Conservation (phyloP, 2,113 vertebrate species). For the Leucopternis melanops region DNA sequence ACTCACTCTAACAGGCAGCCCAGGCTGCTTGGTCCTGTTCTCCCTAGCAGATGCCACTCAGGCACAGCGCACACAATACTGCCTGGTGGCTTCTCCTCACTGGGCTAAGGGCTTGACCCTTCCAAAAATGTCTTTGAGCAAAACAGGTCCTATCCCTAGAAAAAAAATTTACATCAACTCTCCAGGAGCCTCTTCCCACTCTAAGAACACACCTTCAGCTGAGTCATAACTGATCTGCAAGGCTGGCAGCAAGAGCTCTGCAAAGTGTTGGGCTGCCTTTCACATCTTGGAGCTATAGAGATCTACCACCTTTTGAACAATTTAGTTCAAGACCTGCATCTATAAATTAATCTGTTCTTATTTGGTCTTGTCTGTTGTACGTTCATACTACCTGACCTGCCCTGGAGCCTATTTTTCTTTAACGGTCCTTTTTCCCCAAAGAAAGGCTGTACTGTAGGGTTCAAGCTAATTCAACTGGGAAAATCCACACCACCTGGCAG, state of each 20-base stretch:
- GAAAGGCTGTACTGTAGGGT: neutral
- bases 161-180: neutral
- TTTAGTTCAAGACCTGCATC: neutral
- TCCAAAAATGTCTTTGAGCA: neutral
- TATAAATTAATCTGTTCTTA: neutral
- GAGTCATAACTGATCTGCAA: neutral
- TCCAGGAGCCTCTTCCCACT: neutral
- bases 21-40: neutral
- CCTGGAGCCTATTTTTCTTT: neutral
- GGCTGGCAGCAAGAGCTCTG: neutral
- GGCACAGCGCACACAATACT: neutral
- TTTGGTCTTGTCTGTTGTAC: neutral
- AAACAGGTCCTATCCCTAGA: neutral
- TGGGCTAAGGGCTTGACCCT: neutral
- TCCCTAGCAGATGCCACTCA: neutral
- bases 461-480: neutral
- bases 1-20: neutral
- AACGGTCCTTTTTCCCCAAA: neutral
- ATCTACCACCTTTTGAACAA: neutral
- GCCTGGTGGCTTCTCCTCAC: neutral
- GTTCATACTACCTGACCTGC: neutral
- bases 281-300: neutral
- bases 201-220: neutral
- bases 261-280: neutral
- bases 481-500: neutral